A percentile compares a stretch with the other conserved stretches of the same genome.
phyloP scores from a whole-genome alignment of 1,140 invertebrate genomes.

The Calephelis virginiensis region DNA sequence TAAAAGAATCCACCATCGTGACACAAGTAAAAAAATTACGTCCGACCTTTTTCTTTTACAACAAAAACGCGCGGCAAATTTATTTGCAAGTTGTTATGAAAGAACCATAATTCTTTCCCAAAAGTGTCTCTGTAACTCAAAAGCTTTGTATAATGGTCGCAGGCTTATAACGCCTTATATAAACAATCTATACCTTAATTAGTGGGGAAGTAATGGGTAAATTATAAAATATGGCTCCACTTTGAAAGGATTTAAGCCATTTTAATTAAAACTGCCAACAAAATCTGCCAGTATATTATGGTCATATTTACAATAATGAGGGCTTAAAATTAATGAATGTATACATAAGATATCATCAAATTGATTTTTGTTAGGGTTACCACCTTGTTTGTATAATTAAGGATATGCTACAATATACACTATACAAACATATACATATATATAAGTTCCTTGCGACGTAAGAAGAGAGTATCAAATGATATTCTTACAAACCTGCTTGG shows the following conservation, averaged over 20 bases:
- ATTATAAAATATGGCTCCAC: neutral
- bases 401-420: too few species aligned
- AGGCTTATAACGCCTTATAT: slow-evolving; percentile 3
- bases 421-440: too few species aligned
- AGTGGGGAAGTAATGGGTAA: slow-evolving; percentile 8
- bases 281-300: neutral
- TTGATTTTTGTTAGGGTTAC: neutral
- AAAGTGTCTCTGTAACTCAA: neutral
- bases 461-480: too few species aligned
- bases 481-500: too few species aligned
- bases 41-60: neutral
- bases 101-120: neutral
- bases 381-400: too few species aligned
- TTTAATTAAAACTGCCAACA: slow-evolving; percentile 13
- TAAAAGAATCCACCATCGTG: too few species aligned
- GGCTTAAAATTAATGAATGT: slow-evolving; percentile 1
- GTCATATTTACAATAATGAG: too few species aligned
- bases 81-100: neutral
- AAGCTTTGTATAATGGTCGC: neutral
- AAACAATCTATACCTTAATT: slow-evolving; percentile 10
- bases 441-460: too few species aligned
- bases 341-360: neutral
- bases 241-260: slow-evolving; percentile 7
- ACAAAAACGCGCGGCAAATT: neutral
- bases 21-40: too few species aligned